Evolutionary conservation across 2,888 invertebrate genomes (phyloP).

Genomic region (Cylindroiulus punctatus): DNA sequence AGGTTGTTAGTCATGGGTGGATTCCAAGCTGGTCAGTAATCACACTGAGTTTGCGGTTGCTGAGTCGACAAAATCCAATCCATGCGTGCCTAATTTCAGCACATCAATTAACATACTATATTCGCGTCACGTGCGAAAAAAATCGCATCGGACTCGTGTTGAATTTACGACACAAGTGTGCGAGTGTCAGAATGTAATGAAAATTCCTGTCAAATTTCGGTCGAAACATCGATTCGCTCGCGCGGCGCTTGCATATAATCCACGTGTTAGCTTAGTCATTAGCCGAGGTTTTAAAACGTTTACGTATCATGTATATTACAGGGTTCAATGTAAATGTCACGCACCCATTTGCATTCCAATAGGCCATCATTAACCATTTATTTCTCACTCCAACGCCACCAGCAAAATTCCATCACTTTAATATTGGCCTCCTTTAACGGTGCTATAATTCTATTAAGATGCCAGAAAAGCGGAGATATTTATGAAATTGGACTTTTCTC

Average conservation of each 20-base stretch:
- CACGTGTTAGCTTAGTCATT: not conserved
- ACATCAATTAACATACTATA: not conserved
- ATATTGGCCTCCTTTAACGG: not conserved
- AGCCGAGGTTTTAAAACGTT: not conserved
- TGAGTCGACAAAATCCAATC: not conserved
- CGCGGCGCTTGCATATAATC: not conserved
- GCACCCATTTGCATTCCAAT: conserved; percentile 37
- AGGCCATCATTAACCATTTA: conserved; percentile 36
- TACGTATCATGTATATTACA: not conserved
- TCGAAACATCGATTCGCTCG: not conserved
- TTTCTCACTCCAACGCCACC: not conserved
- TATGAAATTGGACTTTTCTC: not conserved
- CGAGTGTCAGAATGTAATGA: not conserved
- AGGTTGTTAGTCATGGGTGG: not conserved
- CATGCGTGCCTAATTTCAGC: not conserved
- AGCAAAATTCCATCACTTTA: conserved; percentile 1
- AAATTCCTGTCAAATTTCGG: conserved; percentile 25
- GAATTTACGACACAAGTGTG: not conserved
- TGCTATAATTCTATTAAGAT: not conserved
- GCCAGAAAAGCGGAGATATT: not conserved
- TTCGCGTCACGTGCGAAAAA: not conserved
- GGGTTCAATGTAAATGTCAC: conserved; percentile 7
- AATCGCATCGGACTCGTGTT: not conserved
- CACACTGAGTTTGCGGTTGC: not conserved
- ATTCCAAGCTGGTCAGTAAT: not conserved